A percentile compares a stretch with the other conserved stretches of the same genome.
Conservation (phyloP, 2,888 invertebrate genomes). For the Marronus borbonicus region DNA sequence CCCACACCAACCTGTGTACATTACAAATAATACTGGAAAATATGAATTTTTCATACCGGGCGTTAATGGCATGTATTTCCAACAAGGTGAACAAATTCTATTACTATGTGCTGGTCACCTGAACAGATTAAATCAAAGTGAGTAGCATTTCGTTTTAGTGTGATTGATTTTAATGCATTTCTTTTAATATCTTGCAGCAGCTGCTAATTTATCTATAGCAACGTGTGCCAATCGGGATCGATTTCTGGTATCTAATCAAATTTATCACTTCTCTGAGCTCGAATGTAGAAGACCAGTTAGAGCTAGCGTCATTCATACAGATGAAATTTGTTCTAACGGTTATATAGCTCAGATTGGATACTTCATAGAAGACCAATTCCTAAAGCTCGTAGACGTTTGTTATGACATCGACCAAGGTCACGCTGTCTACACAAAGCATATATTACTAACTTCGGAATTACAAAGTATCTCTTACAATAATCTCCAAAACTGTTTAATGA, state of each 20-base stretch:
- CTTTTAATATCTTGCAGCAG: slow-evolving; percentile 58
- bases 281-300: slow-evolving; percentile 61
- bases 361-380: slow-evolving; percentile 58
- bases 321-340: slow-evolving; percentile 62
- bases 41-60: slow-evolving; percentile 60
- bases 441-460: slow-evolving; percentile 26
- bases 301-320: slow-evolving; percentile 61
- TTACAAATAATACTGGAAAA: slow-evolving; percentile 57
- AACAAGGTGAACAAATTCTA: slow-evolving; percentile 57
- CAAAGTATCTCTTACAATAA: not conserved
- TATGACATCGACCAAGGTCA: slow-evolving; percentile 64
- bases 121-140: slow-evolving; percentile 62
- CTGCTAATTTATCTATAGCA: slow-evolving; percentile 59
- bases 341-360: slow-evolving; percentile 63
- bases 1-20: slow-evolving; percentile 58
- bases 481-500: not conserved
- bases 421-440: slow-evolving; percentile 66
- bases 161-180: slow-evolving; percentile 20
- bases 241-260: slow-evolving; percentile 57
- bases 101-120: slow-evolving; percentile 61
- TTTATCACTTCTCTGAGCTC: slow-evolving; percentile 59
- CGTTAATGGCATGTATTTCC: slow-evolving; percentile 58
- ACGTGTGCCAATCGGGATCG: slow-evolving; percentile 59
- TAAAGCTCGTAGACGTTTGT: slow-evolving; percentile 65
- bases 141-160: slow-evolving; percentile 52